A percentile compares a stretch with the other conserved stretches of the same genome.
Evolutionary conservation across 92 coral and sea anemone species (phyloP).

Genomic region (Paragorgia papillata): DNA sequence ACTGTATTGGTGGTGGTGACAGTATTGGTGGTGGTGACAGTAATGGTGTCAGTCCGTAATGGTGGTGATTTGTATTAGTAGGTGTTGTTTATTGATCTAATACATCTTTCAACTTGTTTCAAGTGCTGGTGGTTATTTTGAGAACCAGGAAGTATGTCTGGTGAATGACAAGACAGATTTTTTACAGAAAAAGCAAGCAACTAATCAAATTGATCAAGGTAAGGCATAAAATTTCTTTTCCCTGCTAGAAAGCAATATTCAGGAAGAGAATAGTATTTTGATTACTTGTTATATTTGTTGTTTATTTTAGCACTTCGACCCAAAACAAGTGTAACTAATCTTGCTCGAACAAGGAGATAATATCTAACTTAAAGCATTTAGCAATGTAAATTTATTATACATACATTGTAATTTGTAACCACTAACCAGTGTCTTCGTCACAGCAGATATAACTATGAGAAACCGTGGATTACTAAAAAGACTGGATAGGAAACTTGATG

Average conservation of each 20-base stretch:
- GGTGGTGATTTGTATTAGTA: too few species aligned
- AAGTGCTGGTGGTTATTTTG: constrained; percentile 62
- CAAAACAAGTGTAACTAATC: constrained; percentile 80
- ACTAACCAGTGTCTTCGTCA: too few species aligned
- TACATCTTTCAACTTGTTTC: not conserved
- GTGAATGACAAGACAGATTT: constrained; percentile 79
- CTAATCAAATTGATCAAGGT: constrained; percentile 90
- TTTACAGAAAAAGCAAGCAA: constrained; percentile 52
- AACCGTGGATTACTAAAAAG: not conserved
- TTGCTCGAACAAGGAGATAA: constrained; percentile 54
- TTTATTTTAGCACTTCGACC: constrained; percentile 81
- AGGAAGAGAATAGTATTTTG: too few species aligned
- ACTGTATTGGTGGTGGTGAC: too few species aligned
- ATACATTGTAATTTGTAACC: too few species aligned
- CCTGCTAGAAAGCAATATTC: too few species aligned
- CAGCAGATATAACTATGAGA: too few species aligned
- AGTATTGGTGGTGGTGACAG: too few species aligned
- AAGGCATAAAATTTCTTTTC: constrained; percentile 10
- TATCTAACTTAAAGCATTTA: too few species aligned
- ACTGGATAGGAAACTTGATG: too few species aligned
- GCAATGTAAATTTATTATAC: too few species aligned
- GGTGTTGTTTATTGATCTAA: not conserved
- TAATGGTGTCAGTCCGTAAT: too few species aligned
- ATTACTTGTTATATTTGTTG: not conserved
- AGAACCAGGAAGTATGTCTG: constrained; percentile 86